Evolutionary conservation across 2,797 vertebrate species (phyloP), one percentile per base, ranked within the genome.

Genomic region (Tauraco hartlaubi): DNA sequence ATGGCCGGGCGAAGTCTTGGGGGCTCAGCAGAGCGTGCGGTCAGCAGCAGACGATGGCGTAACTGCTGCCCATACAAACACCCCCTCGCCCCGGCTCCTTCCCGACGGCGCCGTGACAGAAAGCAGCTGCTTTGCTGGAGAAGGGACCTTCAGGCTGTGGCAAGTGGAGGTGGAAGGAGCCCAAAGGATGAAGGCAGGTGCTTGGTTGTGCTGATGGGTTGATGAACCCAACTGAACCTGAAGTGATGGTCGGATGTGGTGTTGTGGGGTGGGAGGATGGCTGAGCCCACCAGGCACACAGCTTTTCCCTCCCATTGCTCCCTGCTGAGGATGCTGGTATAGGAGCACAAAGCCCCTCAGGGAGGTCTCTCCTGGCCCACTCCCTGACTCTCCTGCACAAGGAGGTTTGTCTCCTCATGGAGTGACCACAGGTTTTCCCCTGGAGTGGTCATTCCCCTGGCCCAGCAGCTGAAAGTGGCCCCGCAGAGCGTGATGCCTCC

Each of bases 51-150:
- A 63, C 2, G 0, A 22, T 22, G 71, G 74, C 80, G 3, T 21
- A 63, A 20, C 63, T 87, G 59, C 63, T 83, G 51, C 73, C 63
- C 18, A 5, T 41, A 29, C 25, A 80, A 95, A 77, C 85, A 31
- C 39, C 85, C 59, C 67, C 58, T 48, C 4, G 0, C 16, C 44
- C 55, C 0, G 0, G 41, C 76, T 88, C 72, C 90, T 46, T 56
- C 82, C 49, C 2, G 0, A 35, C 0, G 0, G 51, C 2, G 1
- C n/a, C 0, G 0, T 33, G 82, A 69, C 19, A 8, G 37, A 75
- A 62, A 90, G 39, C 83, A 96, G 84, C 86, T 87, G 92, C 81
- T 93, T 15, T 55, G 20, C 8, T 2, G 4, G 58, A 43, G 46
- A 33, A 82, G 6, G 15, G 58, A 52, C 35, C 15, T 25, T 33